Conservation (phyloP, 2,888 invertebrate genomes). For the Drosophila seclusa region DNA sequence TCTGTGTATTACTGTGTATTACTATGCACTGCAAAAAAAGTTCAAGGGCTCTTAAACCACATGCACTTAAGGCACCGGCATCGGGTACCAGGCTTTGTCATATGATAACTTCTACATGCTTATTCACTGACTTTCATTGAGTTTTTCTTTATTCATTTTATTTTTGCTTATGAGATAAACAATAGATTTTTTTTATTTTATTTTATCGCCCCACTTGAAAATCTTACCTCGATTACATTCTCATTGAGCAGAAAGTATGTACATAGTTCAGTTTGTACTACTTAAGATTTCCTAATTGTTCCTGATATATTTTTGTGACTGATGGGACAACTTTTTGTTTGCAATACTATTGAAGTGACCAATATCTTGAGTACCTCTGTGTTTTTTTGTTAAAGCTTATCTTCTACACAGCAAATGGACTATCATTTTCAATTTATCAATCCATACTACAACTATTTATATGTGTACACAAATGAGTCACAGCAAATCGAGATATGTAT, state of each 20-base stretch:
- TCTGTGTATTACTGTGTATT: slow-evolving; percentile 12
- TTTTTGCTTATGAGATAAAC: neutral
- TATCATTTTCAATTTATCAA: neutral
- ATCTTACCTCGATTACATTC: neutral
- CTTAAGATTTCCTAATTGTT: neutral
- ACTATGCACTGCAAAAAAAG: neutral
- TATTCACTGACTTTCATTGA: neutral
- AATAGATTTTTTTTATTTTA: neutral
- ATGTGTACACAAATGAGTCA: neutral
- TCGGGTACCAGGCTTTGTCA: neutral
- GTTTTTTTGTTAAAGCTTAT: slow-evolving; percentile 32
- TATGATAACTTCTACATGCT: neutral
- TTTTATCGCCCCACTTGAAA: neutral
- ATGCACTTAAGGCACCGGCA: neutral
- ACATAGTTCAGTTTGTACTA: neutral
- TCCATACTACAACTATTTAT: neutral
- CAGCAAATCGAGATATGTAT: neutral
- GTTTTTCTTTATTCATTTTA: neutral
- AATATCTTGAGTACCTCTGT: slow-evolving; percentile 19
- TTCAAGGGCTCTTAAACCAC: slow-evolving; percentile 16
- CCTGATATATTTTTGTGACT: slow-evolving; percentile 4
- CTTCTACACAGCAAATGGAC: neutral
- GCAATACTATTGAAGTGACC: slow-evolving; percentile 24
- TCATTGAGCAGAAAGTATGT: slow-evolving; percentile 11
- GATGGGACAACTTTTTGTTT: slow-evolving; percentile 28